phyloP scores from a whole-genome alignment of 2,888 invertebrate species.

The Julus scanicus region DNA sequence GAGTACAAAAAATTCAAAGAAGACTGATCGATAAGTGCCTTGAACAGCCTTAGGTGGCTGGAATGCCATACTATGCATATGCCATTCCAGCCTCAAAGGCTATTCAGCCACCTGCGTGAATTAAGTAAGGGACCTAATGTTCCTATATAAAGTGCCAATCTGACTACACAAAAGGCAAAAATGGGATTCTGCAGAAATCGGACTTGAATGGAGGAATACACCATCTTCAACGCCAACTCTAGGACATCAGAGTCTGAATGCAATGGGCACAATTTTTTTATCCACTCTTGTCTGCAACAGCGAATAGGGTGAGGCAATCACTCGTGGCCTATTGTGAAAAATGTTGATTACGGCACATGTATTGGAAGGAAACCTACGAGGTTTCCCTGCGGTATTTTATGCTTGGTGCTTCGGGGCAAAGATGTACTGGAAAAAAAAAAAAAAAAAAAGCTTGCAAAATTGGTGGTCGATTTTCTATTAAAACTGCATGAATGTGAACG shows the following conservation, averaged over 20 bases:
- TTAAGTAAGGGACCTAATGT: no score
- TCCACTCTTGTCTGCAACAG: neutral
- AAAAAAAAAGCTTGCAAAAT: neutral
- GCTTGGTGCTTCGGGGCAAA: neutral
- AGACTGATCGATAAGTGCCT: no score
- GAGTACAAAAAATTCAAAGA: no score
- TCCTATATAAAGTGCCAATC: no score
- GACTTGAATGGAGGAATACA: neutral
- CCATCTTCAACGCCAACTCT: neutral
- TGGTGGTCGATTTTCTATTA: conserved; percentile 47
- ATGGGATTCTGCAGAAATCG: neutral
- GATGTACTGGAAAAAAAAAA: neutral
- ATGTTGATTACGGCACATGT: conserved; percentile 17
- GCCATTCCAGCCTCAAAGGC: no score
- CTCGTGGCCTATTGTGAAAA: conserved; percentile 14
- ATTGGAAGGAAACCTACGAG: neutral
- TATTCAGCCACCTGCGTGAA: no score
- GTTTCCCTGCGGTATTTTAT: neutral
- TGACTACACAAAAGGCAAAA: neutral
- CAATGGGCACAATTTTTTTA: neutral
- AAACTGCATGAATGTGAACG: conserved; percentile 40
- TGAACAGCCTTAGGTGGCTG: no score
- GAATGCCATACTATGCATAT: no score
- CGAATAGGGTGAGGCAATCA: neutral
- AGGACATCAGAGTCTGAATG: neutral